These are phyloP conservation scores for Cygnus buccinator DNA, from an alignment of 2,113 vertebrate genomes.

Conservation along the genomic window DNA sequence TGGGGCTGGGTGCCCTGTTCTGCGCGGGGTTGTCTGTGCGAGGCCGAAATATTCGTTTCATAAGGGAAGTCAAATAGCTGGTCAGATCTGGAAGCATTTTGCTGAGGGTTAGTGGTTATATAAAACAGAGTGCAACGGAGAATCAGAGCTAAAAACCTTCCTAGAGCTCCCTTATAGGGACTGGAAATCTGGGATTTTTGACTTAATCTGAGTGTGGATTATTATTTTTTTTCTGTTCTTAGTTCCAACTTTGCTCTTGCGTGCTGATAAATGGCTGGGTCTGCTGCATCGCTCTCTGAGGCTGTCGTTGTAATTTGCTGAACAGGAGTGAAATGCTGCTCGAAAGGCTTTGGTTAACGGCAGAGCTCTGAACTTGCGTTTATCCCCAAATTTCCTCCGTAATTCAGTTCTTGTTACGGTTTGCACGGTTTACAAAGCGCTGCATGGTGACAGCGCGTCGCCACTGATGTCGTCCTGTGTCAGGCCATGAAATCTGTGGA, in stretches of 20 bases:
- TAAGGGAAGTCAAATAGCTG: slow-evolving; percentile 22
- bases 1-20: not conserved
- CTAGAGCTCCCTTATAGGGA: not conserved
- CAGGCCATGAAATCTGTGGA: not conserved
- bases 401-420: not conserved
- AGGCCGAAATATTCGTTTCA: slow-evolving; percentile 6
- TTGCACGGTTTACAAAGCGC: not conserved
- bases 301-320: not conserved
- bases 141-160: slow-evolving; percentile 29
- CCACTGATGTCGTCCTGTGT: not conserved
- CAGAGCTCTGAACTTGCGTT: not conserved
- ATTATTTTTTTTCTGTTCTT: not conserved
- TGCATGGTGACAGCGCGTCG: rapidly evolving
- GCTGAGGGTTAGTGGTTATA: slow-evolving; percentile 24
- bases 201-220: slow-evolving; percentile 19
- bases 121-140: slow-evolving; percentile 30
- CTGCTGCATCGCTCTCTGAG: not conserved
- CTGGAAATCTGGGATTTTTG: slow-evolving; percentile 25
- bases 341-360: not conserved
- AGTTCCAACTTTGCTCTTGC: not conserved
- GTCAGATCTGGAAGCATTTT: slow-evolving; percentile 49
- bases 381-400: not conserved
- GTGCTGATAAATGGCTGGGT: not conserved
- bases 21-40: slow-evolving; percentile 50
- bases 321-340: not conserved